Conservation (phyloP, 2,797 vertebrate genomes). For the Arctocebus calabarensis region DNA sequence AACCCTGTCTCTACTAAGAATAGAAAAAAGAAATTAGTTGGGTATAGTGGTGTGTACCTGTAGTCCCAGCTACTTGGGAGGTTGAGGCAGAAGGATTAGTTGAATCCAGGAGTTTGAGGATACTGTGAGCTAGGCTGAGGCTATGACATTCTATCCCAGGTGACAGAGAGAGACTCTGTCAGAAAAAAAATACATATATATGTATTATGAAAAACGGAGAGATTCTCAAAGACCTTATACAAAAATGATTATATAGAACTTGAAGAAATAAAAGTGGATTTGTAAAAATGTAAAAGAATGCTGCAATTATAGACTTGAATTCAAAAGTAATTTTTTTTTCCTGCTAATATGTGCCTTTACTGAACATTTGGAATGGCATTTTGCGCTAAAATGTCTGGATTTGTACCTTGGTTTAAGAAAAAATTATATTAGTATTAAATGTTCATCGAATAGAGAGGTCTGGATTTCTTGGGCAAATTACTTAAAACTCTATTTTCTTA, state of each 20-base stretch:
- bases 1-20: too few relatives aligned
- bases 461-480: conserved; percentile 20
- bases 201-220: conserved; percentile 53
- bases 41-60: too few relatives aligned
- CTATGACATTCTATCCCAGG: too few relatives aligned
- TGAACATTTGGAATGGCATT: conserved; percentile 43
- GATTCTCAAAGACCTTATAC: conserved; percentile 30
- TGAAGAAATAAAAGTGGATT: conserved; percentile 5
- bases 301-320: neutral
- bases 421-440: conserved; percentile 30
- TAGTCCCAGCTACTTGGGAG: too few relatives aligned
- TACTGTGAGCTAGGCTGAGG: too few relatives aligned
- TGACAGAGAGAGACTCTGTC: too few relatives aligned
- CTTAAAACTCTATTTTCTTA: conserved; percentile 52
- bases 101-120: too few relatives aligned
- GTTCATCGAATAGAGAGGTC: neutral
- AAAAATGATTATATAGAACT: conserved; percentile 50
- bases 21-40: too few relatives aligned
- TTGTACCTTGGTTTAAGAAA: conserved; percentile 3
- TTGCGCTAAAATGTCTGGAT: conserved; percentile 18
- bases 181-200: neutral
- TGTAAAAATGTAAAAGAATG: conserved; percentile 52
- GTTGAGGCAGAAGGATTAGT: too few relatives aligned
- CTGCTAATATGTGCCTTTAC: neutral
- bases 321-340: neutral